phyloP scores from a whole-genome alignment of 2,797 vertebrate genomes.

The Darevskia mixta region DNA sequence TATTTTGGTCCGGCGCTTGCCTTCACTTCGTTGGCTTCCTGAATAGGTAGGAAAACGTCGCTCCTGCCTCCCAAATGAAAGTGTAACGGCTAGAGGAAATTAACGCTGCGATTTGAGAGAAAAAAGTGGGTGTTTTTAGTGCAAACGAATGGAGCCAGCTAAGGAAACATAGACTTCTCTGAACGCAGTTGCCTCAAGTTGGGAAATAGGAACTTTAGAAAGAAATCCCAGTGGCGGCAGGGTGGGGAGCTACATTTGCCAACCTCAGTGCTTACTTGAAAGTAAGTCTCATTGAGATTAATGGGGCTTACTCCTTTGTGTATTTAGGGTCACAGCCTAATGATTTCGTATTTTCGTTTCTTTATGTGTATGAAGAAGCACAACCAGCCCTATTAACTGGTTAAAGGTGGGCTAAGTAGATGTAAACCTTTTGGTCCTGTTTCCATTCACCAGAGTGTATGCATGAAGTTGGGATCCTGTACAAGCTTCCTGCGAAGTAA shows the following conservation, averaged over 20 bases:
- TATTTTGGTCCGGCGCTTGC: background rate
- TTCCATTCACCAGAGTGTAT: background rate
- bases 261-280: background rate
- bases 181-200: rapidly evolving
- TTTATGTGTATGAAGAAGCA: background rate
- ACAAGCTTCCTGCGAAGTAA: background rate
- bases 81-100: background rate
- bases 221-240: rapidly evolving
- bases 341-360: background rate
- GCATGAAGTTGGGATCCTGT: background rate
- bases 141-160: rapidly evolving
- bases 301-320: background rate
- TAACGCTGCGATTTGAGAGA: background rate
- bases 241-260: background rate
- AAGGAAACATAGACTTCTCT: rapidly evolving
- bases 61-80: background rate
- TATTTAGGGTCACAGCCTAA: background rate
- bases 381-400: too few relatives aligned
- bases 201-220: background rate
- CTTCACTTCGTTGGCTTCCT: background rate
- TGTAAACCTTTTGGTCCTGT: background rate
- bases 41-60: background rate
- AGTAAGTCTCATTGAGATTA: background rate
- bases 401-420: background rate
- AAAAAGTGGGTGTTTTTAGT: background rate